Evolutionary conservation across 2,888 invertebrate species (phyloP), one percentile per base, ranked within the genome.

Genomic region (Mayetiola destructor): DNA sequence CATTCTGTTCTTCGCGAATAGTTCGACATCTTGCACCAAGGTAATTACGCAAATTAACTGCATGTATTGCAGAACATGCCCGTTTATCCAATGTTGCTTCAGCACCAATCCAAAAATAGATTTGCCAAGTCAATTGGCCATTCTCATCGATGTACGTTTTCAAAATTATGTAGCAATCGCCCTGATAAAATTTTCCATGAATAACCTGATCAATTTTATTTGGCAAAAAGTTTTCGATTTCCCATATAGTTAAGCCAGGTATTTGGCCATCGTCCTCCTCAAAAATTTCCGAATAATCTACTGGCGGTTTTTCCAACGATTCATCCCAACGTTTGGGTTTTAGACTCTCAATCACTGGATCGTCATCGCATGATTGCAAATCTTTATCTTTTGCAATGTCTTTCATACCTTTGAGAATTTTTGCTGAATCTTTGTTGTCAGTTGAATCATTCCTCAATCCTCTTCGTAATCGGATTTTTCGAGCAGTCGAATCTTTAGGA

Each of bases 21-120:
- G 97, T 96, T 20, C 96, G 82, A 67, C 90, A 86, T 60, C 87
- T 84, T 0, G 97, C 97, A 3, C 96, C 96, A 56, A 99, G 77
- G 69, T 88, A 84, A 72, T 99, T 99, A 57, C 99, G 79, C 60
- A 99, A 77, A 74, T 99, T 97, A 1, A 99, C 99, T 0, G 99
- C 96, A 74, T 99, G 99, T 70, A 99, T 99, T 4, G 99, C 73
- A 12, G 73, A 70, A 59, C 73, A 72, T 12, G 73, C 73, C 6
- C 71, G 64, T 59, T 73, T 73, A 55, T 73, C 79, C 75, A 95
- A 88, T 12, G 95, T 85, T 2, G 95, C 89, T 67, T 91, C 86
- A 60, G 86, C 88, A 32, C 99, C 99, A 65, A 99, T 99, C 99
- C 97, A 99, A 73, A 96, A 99, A 75, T 86, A 99, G 66, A 99